Evolutionary conservation across 2,888 invertebrate genomes (phyloP).

Genomic region (Epirrita christyi): DNA sequence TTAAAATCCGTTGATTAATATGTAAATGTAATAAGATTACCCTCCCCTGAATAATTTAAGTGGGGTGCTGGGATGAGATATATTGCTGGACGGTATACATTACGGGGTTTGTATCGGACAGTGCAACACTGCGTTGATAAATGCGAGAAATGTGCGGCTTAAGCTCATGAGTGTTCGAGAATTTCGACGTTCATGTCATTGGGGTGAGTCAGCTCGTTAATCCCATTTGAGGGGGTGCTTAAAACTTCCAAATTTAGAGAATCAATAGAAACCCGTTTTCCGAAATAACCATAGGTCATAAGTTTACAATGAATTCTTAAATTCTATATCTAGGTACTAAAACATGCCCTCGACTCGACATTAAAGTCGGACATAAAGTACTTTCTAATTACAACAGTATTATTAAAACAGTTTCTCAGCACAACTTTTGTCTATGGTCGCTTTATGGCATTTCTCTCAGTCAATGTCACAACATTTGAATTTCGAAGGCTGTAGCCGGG

Average conservation of each 20-base stretch:
- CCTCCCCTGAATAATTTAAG: conserved; percentile 94
- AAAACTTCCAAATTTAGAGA: conserved; percentile 1
- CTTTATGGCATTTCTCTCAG: conserved; percentile 12
- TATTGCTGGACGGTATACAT: conserved; percentile 74
- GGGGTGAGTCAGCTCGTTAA: conserved; percentile 18
- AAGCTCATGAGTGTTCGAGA: conserved; percentile 25
- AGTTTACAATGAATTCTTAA: neutral
- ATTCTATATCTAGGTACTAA: too few relatives aligned
- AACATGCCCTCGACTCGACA: too few relatives aligned
- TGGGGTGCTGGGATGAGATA: conserved; percentile 81
- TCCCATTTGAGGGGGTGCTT: conserved; percentile 13
- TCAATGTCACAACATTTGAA: conserved; percentile 26
- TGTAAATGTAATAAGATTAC: conserved; percentile 99
- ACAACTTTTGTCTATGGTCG: neutral
- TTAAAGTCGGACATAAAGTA: too few relatives aligned
- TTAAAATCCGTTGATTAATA: conserved; percentile 99
- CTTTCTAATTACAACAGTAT: too few relatives aligned
- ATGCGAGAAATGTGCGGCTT: conserved; percentile 48
- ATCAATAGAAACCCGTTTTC: conserved; percentile 9
- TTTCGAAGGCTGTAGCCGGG: conserved; percentile 23
- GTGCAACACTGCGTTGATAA: conserved; percentile 65
- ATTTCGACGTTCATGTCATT: conserved; percentile 22
- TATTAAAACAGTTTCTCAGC: too few relatives aligned
- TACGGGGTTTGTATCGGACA: conserved; percentile 69
- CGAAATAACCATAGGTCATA: neutral